These are phyloP conservation scores for Pangasius larnaudii DNA, from an alignment of 2,797 vertebrate species.

Conservation along the genomic window DNA sequence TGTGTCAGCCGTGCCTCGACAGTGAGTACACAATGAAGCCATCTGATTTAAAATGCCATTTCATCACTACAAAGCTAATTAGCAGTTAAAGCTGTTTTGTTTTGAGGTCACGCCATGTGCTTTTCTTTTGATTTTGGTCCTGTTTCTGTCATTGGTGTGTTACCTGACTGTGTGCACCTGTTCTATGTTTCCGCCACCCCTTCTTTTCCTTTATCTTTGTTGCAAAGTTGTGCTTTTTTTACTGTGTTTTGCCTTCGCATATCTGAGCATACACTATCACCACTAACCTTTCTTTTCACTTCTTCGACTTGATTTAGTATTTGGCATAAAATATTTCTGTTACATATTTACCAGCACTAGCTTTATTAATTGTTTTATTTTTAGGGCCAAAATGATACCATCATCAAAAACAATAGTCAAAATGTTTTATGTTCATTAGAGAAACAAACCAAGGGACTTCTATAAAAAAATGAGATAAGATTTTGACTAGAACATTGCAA, in stretches of 20 bases:
- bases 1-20: slow-evolving; percentile 89
- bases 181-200: background rate
- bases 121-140: background rate
- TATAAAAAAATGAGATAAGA: background rate
- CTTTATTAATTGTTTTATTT: background rate
- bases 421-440: too few species aligned
- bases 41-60: slow-evolving; percentile 46
- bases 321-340: background rate
- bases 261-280: background rate
- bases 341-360: background rate
- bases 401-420: background rate
- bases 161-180: background rate
- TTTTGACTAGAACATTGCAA: background rate
- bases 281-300: background rate
- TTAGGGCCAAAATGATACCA: background rate
- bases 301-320: background rate
- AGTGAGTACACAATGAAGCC: slow-evolving; percentile 81
- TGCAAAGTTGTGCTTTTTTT: background rate
- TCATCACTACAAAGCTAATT: slow-evolving; percentile 39
- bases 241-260: background rate
- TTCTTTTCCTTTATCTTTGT: background rate
- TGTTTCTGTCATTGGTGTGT: background rate
- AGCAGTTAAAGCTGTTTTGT: slow-evolving; percentile 34
- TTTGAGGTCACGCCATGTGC: background rate
- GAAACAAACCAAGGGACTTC: too few species aligned